These are phyloP conservation scores for Otus sunia DNA, from an alignment of 2,113 vertebrate species.

Conservation along the genomic window DNA sequence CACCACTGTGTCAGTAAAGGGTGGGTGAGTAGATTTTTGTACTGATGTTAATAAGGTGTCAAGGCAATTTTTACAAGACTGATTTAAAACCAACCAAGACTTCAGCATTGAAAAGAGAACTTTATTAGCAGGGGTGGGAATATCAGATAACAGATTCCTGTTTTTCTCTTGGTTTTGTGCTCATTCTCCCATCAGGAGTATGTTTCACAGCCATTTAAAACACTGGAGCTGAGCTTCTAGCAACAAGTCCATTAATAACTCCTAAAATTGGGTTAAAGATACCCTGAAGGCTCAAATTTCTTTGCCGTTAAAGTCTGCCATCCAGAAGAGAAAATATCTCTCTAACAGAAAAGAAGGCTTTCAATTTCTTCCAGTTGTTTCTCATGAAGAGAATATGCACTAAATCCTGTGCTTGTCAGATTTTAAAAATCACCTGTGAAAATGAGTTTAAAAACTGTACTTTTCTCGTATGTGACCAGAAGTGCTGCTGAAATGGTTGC, in stretches of 20 bases:
- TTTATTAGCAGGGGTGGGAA: not conserved
- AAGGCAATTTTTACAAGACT: not conserved
- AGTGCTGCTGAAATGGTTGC: not conserved
- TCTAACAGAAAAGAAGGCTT: not conserved
- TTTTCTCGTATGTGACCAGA: not conserved
- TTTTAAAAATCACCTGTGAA: not conserved
- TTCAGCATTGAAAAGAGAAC: not conserved
- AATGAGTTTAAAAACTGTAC: not conserved
- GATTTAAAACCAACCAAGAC: not conserved
- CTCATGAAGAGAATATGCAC: not conserved
- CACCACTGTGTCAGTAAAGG: not conserved
- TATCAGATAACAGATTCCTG: not conserved
- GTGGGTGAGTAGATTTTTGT: not conserved
- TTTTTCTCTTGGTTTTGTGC: not conserved
- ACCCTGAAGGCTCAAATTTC: not conserved
- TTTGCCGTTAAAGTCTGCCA: not conserved
- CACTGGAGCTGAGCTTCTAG: not conserved
- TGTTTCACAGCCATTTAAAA: constrained; percentile 15
- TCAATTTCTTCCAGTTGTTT: not conserved
- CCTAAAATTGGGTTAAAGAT: constrained; percentile 11
- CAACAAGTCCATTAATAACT: constrained; percentile 31
- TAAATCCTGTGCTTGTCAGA: not conserved
- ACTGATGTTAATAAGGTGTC: not conserved
- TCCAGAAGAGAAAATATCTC: not conserved
- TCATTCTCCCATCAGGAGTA: not conserved